These are phyloP conservation scores for Ceratosolen solmsi DNA, from an alignment of 1,140 invertebrate genomes.

Conservation along the genomic window DNA sequence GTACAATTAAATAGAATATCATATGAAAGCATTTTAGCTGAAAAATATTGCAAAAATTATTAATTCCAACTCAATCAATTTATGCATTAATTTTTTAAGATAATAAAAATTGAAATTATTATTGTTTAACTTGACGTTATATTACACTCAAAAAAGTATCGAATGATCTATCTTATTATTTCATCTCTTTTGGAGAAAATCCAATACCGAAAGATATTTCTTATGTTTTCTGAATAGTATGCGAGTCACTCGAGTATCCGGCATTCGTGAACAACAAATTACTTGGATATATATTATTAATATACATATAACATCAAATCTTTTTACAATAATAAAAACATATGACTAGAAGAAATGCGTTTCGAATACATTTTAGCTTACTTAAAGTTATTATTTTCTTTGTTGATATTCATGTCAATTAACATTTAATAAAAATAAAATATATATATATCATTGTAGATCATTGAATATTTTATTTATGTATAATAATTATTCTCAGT, in stretches of 20 bases:
- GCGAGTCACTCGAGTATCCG: background rate
- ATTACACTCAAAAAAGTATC: too few species aligned
- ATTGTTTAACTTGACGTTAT: too few species aligned
- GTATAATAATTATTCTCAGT: background rate
- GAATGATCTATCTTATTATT: too few species aligned
- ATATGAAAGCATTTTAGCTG: too few species aligned
- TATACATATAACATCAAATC: background rate
- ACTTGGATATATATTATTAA: background rate
- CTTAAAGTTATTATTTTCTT: background rate
- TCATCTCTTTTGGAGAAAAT: constrained; percentile 8
- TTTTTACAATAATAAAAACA: background rate
- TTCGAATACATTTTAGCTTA: background rate
- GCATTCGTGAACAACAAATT: background rate
- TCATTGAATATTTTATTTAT: too few species aligned
- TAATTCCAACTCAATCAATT: too few species aligned
- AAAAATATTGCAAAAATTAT: too few species aligned
- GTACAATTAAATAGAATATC: too few species aligned
- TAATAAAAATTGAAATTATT: too few species aligned
- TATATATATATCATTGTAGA: background rate
- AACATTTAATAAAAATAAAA: background rate
- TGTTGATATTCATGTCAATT: too few species aligned
- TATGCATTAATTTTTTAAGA: too few species aligned
- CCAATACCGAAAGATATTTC: background rate
- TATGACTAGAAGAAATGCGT: background rate
- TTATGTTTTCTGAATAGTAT: background rate